Evolutionary conservation across 2,888 invertebrate genomes (phyloP).

Genomic region (Eristalinus aeneus): DNA sequence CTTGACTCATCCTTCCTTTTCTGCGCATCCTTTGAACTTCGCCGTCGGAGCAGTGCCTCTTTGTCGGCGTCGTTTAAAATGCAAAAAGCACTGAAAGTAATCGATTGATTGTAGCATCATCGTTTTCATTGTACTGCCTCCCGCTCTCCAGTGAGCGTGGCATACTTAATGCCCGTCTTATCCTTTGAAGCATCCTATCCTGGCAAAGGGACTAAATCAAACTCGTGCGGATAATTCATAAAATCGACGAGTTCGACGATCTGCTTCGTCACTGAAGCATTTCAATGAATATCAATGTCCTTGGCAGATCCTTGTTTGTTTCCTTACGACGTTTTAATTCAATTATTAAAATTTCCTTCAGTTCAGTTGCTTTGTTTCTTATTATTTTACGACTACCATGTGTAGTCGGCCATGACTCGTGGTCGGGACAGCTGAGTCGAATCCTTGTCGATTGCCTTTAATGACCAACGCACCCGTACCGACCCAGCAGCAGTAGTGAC

Average conservation of each 20-base stretch:
- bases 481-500: not conserved
- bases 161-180: constrained; percentile 59
- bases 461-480: constrained; percentile 25
- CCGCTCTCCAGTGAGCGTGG: constrained; percentile 3
- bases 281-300: constrained; percentile 61
- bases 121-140: constrained; percentile 1
- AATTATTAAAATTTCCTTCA: constrained; percentile 50
- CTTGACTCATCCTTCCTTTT: not conserved
- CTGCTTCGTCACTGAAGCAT: constrained; percentile 27
- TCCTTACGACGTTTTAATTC: constrained; percentile 48
- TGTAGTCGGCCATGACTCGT: constrained; percentile 27
- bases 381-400: constrained; percentile 29
- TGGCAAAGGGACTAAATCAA: constrained; percentile 22
- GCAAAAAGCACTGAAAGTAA: constrained; percentile 64
- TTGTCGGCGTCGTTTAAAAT: constrained; percentile 68
- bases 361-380: not conserved
- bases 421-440: not conserved
- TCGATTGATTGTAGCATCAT: constrained; percentile 66
- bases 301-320: constrained; percentile 45
- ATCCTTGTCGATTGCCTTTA: constrained; percentile 36
- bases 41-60: not conserved
- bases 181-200: constrained; percentile 46
- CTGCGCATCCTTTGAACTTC: not conserved
- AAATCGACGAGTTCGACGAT: constrained; percentile 62
- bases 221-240: constrained; percentile 67